These are phyloP conservation scores for Leiothrix lutea DNA, from an alignment of 2,113 vertebrate species.

Conservation along the genomic window DNA sequence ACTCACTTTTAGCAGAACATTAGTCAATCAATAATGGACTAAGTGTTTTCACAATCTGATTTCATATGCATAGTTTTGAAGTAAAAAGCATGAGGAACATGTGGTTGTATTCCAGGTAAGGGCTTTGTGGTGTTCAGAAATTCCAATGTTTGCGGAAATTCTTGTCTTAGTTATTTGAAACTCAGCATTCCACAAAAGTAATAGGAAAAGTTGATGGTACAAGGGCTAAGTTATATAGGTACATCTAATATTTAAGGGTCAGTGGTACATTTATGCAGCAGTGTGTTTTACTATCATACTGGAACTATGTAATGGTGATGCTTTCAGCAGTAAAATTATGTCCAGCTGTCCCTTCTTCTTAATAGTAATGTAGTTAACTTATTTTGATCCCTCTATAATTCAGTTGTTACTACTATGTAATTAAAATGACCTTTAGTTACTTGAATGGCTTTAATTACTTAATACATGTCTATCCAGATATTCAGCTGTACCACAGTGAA, in stretches of 20 bases:
- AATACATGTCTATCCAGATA: conserved; percentile 70
- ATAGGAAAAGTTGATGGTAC: neutral
- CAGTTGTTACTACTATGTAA: neutral
- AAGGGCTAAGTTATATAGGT: neutral
- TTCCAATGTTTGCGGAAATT: neutral
- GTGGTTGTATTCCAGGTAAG: neutral
- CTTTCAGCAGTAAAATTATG: neutral
- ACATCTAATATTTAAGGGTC: neutral
- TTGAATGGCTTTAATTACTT: neutral
- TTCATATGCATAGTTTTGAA: neutral
- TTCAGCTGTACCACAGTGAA: conserved; percentile 90
- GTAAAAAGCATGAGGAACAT: neutral
- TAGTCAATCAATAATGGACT: neutral
- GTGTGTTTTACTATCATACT: neutral
- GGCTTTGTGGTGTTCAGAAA: neutral
- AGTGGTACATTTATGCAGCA: neutral
- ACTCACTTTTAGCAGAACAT: neutral
- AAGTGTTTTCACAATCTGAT: neutral
- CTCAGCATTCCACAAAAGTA: neutral
- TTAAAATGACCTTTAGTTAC: neutral
- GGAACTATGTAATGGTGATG: neutral
- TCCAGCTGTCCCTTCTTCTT: neutral
- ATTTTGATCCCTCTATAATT: neutral
- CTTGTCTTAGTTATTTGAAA: neutral
- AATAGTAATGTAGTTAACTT: neutral